Evolutionary conservation across 2,888 invertebrate genomes (phyloP).

Genomic region (Muschampia plurimacula): DNA sequence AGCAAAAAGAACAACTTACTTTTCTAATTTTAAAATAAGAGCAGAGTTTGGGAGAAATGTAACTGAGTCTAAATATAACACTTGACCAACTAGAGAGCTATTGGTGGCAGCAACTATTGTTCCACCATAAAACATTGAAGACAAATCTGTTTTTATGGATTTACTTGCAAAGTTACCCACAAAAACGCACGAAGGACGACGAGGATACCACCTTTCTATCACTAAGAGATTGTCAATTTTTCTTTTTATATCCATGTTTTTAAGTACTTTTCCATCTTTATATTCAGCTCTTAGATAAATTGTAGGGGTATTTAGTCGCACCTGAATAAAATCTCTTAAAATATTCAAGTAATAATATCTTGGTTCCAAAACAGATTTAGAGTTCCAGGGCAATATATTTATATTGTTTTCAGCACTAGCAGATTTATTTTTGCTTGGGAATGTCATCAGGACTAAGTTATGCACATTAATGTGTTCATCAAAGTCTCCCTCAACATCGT

Average conservation of each 20-base stretch:
- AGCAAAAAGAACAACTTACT: slow-evolving; percentile 51
- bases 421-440: slow-evolving; percentile 72
- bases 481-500: slow-evolving; percentile 84
- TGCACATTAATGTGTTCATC: slow-evolving; percentile 87
- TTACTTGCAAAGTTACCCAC: slow-evolving; percentile 89
- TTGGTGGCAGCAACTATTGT: slow-evolving; percentile 76
- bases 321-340: slow-evolving; percentile 85
- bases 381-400: slow-evolving; percentile 88
- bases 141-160: slow-evolving; percentile 88
- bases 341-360: slow-evolving; percentile 82
- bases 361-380: slow-evolving; percentile 78
- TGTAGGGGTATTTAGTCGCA: slow-evolving; percentile 88
- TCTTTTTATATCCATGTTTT: slow-evolving; percentile 89
- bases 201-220: slow-evolving; percentile 91
- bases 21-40: slow-evolving; percentile 75
- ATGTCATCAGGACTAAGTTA: slow-evolving; percentile 90
- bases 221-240: slow-evolving; percentile 88
- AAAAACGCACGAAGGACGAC: slow-evolving; percentile 91
- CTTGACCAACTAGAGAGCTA: slow-evolving; percentile 65
- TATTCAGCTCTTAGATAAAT: slow-evolving; percentile 90
- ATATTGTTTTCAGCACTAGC: slow-evolving; percentile 56
- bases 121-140: slow-evolving; percentile 91
- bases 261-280: slow-evolving; percentile 87
- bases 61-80: slow-evolving; percentile 74
- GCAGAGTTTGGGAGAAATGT: slow-evolving; percentile 77